Evolutionary conservation across 2,113 vertebrate species (phyloP).

Genomic region (Falcunculus frontatus): DNA sequence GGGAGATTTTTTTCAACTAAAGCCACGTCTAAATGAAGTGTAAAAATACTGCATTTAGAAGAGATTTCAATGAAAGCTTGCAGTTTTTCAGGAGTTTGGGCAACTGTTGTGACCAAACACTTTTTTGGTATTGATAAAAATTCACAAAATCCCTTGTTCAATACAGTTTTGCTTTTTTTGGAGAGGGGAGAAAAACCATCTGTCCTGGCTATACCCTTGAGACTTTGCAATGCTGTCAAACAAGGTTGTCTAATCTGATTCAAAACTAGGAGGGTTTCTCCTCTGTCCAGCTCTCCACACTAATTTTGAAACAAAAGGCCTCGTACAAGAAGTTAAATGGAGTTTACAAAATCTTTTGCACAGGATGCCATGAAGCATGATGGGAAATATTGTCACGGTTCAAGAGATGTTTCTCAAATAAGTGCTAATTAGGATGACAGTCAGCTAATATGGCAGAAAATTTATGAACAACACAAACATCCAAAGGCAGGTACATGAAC

Average conservation of each 20-base stretch:
- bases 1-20: background rate
- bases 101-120: background rate
- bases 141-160: background rate
- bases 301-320: slow-evolving; percentile 2
- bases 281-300: background rate
- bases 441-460: slow-evolving; percentile 30
- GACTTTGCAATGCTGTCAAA: background rate
- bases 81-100: background rate
- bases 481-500: slow-evolving; percentile 55
- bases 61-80: background rate
- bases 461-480: slow-evolving; percentile 55
- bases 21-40: background rate
- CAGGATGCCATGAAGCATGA: slow-evolving; percentile 70
- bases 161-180: background rate
- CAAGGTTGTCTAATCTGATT: background rate
- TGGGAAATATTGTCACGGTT: slow-evolving; percentile 73
- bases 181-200: background rate
- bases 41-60: background rate
- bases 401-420: slow-evolving; percentile 30
- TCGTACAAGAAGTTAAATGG: background rate
- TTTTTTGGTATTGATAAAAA: background rate
- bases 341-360: slow-evolving; percentile 35
- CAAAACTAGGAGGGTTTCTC: background rate
- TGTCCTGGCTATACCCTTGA: background rate
- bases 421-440: slow-evolving; percentile 35